Evolutionary conservation across 2,797 vertebrate species (phyloP).

Genomic region (Enteromius mattozi): DNA sequence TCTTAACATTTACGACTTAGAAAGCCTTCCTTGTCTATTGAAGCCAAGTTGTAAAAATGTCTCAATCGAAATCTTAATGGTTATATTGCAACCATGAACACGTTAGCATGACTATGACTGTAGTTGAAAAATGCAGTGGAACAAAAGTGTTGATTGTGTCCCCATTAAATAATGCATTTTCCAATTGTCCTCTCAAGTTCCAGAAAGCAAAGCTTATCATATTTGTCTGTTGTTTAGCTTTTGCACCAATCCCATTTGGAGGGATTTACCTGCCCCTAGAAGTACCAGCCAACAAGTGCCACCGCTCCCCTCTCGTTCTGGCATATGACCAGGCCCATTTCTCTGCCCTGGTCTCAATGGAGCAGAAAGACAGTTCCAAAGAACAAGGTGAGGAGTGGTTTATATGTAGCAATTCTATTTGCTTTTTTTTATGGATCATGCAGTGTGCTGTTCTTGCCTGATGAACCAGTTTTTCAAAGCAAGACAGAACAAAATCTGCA

Average conservation of each 20-base stretch:
- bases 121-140: not conserved
- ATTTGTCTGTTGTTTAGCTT: slow-evolving; percentile 77
- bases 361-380: slow-evolving; percentile 89
- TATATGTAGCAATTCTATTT: not conserved
- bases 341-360: slow-evolving; percentile 97
- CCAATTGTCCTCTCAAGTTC: not conserved
- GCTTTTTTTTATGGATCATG: not conserved
- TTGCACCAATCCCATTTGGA: slow-evolving; percentile 96
- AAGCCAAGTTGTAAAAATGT: not conserved
- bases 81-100: not conserved
- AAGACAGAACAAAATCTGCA: slow-evolving; percentile 3
- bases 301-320: slow-evolving; percentile 91
- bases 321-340: slow-evolving; percentile 98
- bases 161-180: not conserved
- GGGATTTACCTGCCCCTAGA: slow-evolving; percentile 96
- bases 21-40: not conserved
- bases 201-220: not conserved
- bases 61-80: not conserved
- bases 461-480: slow-evolving; percentile 17
- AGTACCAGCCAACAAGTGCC: slow-evolving; percentile 90
- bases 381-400: slow-evolving; percentile 85
- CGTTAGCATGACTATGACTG: not conserved
- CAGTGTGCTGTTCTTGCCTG: slow-evolving; percentile 3
- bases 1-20: not conserved
- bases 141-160: not conserved